Base-by-base conservation (phyloP, 2,113 vertebrate genomes). In the Brienomyrus longianalis region DNA sequence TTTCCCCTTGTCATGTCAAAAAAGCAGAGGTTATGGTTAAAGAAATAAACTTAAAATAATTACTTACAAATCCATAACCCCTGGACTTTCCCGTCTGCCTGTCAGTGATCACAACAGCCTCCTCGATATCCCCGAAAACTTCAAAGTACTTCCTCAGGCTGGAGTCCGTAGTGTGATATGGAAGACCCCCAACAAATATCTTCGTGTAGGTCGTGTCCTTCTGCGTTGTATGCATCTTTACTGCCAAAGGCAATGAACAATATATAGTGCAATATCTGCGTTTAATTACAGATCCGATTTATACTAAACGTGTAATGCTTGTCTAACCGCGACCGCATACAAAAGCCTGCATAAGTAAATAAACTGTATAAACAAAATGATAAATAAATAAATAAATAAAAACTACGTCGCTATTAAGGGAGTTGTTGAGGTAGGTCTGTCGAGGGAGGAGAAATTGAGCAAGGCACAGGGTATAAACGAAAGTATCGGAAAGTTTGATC, bases 171-270 rank as follows among this genome's bases (percentile, higher is more conserved):
- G 98, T 98, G 96, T 99, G 98, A 93, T 99, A 99, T 92, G 98
- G 98, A 88, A 99, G 95, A 88, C 98, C 98, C 93, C 98, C 98
- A 93, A 99, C 98, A 95, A 99, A 99, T 94, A 99, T 99, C 96
- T 99, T 99, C 92, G 98, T 99, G 94, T 98, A 99, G 88, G 98
- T 99, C 92, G 98, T 99, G 95, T 99, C 98, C 96, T 98, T 99
- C 96, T 99, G 98, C 91, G 97, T 99, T 94, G 96, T 98, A 97
- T 98, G 98, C 98, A 99, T 99, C 95, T 97, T 97, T 90, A 94
- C 94, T 95, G 94, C 94, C 96, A 95, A 94, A 91, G n/a, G 91
- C 86, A 93, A 94, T 91, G 89, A 93, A 92, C 45, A 91, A 74
- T 89, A 50, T 91, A 90, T 94, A 95, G 95, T 95, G 95, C 95